A percentile compares a stretch with the other conserved stretches of the same genome.
These are phyloP conservation scores for Eriocheir sinensis DNA, from an alignment of 1,140 invertebrate genomes.

Conservation along the genomic window DNA sequence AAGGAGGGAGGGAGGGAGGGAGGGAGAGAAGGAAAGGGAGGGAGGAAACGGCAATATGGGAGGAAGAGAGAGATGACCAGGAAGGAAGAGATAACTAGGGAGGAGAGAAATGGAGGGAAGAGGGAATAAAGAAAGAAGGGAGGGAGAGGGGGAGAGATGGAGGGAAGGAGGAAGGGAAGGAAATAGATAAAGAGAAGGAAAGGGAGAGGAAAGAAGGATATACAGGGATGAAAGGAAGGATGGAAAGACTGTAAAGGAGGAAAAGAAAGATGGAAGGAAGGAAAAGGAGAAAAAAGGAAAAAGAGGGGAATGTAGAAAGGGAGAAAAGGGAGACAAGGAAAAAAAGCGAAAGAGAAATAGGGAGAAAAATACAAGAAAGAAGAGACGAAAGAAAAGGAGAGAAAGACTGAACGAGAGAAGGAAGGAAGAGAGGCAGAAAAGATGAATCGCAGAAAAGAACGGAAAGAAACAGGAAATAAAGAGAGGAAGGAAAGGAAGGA, in stretches of 20 bases:
- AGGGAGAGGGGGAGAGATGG: no score
- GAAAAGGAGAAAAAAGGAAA: not conserved
- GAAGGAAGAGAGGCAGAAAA: no score
- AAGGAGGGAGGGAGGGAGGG: not conserved
- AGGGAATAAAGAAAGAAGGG: not conserved
- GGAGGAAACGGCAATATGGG: no score
- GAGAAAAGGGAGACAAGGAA: not conserved
- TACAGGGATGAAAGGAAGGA: not conserved
- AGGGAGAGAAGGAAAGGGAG: no score
- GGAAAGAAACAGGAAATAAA: not conserved
- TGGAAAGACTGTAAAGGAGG: not conserved
- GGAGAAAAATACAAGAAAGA: no score
- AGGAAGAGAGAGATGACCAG: no score
- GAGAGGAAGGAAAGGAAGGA: not conserved
- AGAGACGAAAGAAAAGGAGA: no score
- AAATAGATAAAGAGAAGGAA: no score
- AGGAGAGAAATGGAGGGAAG: not conserved
- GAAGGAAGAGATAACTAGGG: no score
- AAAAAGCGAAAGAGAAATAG: no score
- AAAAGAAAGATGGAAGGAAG: not conserved
- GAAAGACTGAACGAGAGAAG: no score
- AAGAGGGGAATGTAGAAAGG: not conserved
- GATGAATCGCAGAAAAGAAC: not conserved
- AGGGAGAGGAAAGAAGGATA: not conserved
- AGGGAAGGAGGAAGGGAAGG: not conserved